Conservation (phyloP, 1,140 invertebrate genomes). For the Armadillidium nasatum region DNA sequence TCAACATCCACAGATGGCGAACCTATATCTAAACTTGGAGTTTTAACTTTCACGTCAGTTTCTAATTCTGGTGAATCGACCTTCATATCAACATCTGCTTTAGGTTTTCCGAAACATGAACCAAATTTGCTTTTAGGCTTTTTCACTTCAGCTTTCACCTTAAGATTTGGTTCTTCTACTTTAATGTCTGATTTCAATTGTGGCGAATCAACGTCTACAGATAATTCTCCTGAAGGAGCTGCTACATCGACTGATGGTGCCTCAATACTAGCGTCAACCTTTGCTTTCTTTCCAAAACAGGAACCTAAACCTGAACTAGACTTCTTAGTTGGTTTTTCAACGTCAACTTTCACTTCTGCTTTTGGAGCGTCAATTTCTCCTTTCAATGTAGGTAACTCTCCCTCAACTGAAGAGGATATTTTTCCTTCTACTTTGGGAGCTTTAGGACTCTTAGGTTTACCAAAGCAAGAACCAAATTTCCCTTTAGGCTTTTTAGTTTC, state of each 20-base stretch:
- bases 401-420: constrained; percentile 22
- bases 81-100: constrained; percentile 17
- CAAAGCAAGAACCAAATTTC: constrained; percentile 37
- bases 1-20: constrained; percentile 19
- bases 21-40: constrained; percentile 7
- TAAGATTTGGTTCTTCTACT: constrained; percentile 18
- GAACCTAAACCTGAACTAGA: constrained; percentile 35
- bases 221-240: constrained; percentile 13
- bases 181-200: neutral
- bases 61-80: constrained; percentile 21
- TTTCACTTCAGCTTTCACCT: constrained; percentile 20
- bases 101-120: constrained; percentile 34
- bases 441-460: constrained; percentile 30
- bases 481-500: constrained; percentile 21
- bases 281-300: constrained; percentile 23
- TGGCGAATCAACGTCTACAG: constrained; percentile 8
- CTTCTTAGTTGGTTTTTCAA: constrained; percentile 9
- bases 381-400: constrained; percentile 23
- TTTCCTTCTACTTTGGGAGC: constrained; percentile 22
- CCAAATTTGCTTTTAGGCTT: constrained; percentile 27
- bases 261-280: constrained; percentile 22
- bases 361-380: constrained; percentile 1
- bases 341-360: constrained; percentile 23
- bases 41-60: constrained; percentile 5
- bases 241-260: constrained; percentile 19